Conservation (phyloP, 1,140 invertebrate genomes). For the Drosophila nigrodunni region DNA sequence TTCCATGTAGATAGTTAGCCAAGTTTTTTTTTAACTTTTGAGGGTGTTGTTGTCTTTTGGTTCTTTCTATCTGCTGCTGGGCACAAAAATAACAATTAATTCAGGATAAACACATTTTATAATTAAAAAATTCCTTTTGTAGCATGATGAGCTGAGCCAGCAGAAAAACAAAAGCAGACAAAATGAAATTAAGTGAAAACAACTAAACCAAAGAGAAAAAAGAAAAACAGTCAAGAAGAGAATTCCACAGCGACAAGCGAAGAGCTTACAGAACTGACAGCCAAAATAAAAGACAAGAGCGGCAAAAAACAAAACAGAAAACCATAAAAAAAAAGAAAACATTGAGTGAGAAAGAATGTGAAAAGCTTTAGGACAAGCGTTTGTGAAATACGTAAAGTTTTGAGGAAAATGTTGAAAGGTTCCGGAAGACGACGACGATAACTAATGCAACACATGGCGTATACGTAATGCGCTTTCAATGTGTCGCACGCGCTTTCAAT, state of each 20-base stretch:
- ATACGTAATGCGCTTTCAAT: constrained; percentile 74
- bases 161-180: constrained; percentile 41
- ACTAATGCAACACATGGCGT: constrained; percentile 71
- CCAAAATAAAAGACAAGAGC: constrained; percentile 20
- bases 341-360: constrained; percentile 8
- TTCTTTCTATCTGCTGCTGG: constrained; percentile 7
- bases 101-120: constrained; percentile 82
- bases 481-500: constrained; percentile 60
- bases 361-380: constrained; percentile 38
- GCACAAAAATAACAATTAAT: constrained; percentile 73
- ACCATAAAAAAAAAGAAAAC: background rate
- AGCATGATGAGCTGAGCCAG: constrained; percentile 51
- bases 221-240: constrained; percentile 8
- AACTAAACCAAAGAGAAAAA: constrained; percentile 36
- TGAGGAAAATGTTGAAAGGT: constrained; percentile 35
- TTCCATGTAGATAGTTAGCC: constrained; percentile 17
- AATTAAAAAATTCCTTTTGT: constrained; percentile 79
- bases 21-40: constrained; percentile 16
- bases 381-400: constrained; percentile 33
- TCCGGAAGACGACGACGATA: background rate
- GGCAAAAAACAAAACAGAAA: background rate
- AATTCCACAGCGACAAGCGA: constrained; percentile 40
- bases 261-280: constrained; percentile 67
- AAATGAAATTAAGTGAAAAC: constrained; percentile 70
- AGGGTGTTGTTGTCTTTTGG: constrained; percentile 14